Evolutionary conservation across 2,888 invertebrate genomes (phyloP).

Genomic region (Plebejus anna): DNA sequence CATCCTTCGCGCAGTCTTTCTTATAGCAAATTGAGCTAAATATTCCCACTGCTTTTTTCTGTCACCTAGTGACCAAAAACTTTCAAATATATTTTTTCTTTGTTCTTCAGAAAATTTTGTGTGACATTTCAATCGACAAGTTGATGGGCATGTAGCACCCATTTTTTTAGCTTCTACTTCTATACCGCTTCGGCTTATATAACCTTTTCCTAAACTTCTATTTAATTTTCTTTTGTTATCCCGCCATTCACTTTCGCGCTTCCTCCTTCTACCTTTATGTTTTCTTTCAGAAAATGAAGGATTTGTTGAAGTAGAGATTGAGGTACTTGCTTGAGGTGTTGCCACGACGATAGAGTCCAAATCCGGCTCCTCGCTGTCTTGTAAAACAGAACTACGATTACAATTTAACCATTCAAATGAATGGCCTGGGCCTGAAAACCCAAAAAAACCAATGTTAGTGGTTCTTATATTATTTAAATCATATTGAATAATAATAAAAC

Average conservation of each 20-base stretch:
- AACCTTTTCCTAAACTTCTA: constrained; percentile 5
- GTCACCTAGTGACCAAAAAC: neutral
- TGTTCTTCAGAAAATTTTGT: neutral
- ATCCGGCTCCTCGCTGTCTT: neutral
- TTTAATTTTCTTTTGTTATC: constrained; percentile 36
- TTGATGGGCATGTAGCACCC: too few species aligned
- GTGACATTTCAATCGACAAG: too few species aligned
- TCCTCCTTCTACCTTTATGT: neutral
- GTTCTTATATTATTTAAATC: too few species aligned
- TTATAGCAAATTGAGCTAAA: neutral
- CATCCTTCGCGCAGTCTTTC: neutral
- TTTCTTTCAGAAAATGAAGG: neutral
- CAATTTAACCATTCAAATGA: neutral
- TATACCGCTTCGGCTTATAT: too few species aligned
- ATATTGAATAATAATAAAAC: neutral
- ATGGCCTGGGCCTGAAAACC: neutral
- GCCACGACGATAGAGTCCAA: neutral
- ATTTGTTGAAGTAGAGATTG: neutral
- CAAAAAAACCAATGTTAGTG: too few species aligned
- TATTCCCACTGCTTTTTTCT: neutral
- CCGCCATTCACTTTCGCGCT: neutral
- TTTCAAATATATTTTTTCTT: neutral
- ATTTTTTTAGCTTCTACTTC: too few species aligned
- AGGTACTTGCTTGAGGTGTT: neutral
- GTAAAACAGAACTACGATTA: neutral